Percentiles rank a stretch among this genome's conserved stretches.
phyloP scores from a whole-genome alignment of 1,140 invertebrate species.

The Pemphigus obesinymphae region DNA sequence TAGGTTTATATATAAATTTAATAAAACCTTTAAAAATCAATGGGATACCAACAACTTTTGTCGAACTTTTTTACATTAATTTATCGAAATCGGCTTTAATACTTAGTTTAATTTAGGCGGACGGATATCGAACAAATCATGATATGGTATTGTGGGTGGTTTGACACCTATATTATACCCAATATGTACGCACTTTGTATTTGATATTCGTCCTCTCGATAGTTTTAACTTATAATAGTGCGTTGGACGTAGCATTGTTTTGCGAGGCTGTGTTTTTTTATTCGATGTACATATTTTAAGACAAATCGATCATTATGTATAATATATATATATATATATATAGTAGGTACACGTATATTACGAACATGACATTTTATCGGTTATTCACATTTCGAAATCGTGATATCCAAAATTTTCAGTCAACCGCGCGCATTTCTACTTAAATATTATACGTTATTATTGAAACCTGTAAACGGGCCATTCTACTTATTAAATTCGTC shows the following conservation, averaged over 20 bases:
- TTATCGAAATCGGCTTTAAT: not conserved
- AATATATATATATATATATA: too few species aligned
- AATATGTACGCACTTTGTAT: too few species aligned
- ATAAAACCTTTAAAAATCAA: constrained; percentile 5
- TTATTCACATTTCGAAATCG: not conserved
- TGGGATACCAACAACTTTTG: not conserved
- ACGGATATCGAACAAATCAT: not conserved
- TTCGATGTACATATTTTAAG: constrained; percentile 8
- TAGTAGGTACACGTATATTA: too few species aligned
- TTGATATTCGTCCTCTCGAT: not conserved
- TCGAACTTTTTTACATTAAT: not conserved
- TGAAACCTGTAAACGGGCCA: not conserved
- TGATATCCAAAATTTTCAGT: not conserved
- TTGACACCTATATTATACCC: too few species aligned
- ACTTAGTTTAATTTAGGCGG: not conserved
- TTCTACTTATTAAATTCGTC: constrained; percentile 6
- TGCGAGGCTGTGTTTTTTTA: not conserved
- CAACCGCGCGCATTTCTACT: not conserved
- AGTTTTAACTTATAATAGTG: not conserved
- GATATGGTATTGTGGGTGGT: too few species aligned
- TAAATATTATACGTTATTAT: not conserved
- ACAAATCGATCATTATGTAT: not conserved
- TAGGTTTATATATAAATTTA: not conserved
- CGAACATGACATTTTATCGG: not conserved
- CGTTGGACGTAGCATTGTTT: not conserved